A percentile compares a stretch with the other conserved stretches of the same genome.
These are phyloP conservation scores for Virgularia gustaviana DNA, from an alignment of 92 coral and sea anemone genomes.

Conservation along the genomic window DNA sequence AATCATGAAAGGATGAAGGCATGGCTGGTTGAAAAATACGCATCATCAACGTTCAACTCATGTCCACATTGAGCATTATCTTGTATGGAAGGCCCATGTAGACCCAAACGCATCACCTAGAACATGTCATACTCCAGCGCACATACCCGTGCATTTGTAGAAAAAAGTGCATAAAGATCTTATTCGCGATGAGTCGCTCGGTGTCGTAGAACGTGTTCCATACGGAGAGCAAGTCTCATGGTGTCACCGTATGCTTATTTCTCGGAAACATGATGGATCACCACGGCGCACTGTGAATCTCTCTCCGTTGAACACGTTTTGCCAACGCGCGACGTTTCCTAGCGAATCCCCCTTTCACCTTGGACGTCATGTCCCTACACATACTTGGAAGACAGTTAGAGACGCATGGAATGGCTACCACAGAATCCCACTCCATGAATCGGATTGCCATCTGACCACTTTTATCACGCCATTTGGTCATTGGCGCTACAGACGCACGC, in stretches of 20 bases:
- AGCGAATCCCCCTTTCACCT: background rate
- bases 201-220: slow-evolving; percentile 56
- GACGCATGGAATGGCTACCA: slow-evolving; percentile 35
- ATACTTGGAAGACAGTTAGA: slow-evolving; percentile 27
- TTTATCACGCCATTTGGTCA: slow-evolving; percentile 56
- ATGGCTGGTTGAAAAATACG: slow-evolving; percentile 53
- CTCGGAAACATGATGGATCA: slow-evolving; percentile 63
- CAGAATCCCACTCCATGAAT: slow-evolving; percentile 41
- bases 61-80: slow-evolving; percentile 49
- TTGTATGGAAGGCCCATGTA: slow-evolving; percentile 39
- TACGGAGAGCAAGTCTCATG: slow-evolving; percentile 61
- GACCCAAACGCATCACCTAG: slow-evolving; percentile 40
- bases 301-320: background rate
- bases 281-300: slow-evolving; percentile 50
- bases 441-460: slow-evolving; percentile 29
- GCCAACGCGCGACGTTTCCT: background rate
- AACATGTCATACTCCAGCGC: slow-evolving; percentile 59
- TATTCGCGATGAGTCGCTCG: slow-evolving; percentile 58
- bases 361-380: background rate
- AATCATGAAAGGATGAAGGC: slow-evolving; percentile 47
- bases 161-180: slow-evolving; percentile 54
- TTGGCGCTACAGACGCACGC: slow-evolving; percentile 75
- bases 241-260: slow-evolving; percentile 59
- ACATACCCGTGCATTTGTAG: slow-evolving; percentile 59
- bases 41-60: slow-evolving; percentile 49